Conservation (phyloP, 2,797 vertebrate genomes). For the Orientallactaga sibirica region DNA sequence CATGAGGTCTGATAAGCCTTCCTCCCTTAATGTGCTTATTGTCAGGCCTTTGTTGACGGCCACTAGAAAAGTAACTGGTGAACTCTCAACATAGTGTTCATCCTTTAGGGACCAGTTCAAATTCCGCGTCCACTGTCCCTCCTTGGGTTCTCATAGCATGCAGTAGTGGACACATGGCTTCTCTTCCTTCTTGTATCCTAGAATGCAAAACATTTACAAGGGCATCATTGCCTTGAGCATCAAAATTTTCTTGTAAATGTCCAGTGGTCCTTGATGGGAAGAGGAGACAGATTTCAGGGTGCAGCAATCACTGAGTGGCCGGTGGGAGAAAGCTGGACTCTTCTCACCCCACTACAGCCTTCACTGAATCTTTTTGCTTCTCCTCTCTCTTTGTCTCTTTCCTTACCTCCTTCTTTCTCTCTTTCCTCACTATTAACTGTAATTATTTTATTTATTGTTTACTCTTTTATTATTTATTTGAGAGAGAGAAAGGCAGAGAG, state of each 20-base stretch:
- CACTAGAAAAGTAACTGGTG: not conserved
- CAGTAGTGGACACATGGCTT: not conserved
- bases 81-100: not conserved
- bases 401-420: not conserved
- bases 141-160: not conserved
- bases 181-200: not conserved
- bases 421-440: not conserved
- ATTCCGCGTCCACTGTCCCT: not conserved
- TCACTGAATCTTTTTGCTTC: not conserved
- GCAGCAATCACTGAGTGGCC: too few species aligned
- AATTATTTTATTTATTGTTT: not conserved
- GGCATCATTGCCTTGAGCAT: not conserved
- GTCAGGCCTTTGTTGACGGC: not conserved
- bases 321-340: not conserved
- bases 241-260: not conserved
- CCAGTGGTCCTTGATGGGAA: not conserved
- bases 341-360: not conserved
- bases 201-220: not conserved
- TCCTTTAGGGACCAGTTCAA: not conserved
- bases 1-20: not conserved
- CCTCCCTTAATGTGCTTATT: not conserved
- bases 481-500: too few species aligned
- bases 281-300: not conserved
- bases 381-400: not conserved
- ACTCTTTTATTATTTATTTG: too few species aligned